These are phyloP conservation scores for Benthosema pterotum DNA, from an alignment of 2,797 vertebrate genomes.

Conservation along the genomic window DNA sequence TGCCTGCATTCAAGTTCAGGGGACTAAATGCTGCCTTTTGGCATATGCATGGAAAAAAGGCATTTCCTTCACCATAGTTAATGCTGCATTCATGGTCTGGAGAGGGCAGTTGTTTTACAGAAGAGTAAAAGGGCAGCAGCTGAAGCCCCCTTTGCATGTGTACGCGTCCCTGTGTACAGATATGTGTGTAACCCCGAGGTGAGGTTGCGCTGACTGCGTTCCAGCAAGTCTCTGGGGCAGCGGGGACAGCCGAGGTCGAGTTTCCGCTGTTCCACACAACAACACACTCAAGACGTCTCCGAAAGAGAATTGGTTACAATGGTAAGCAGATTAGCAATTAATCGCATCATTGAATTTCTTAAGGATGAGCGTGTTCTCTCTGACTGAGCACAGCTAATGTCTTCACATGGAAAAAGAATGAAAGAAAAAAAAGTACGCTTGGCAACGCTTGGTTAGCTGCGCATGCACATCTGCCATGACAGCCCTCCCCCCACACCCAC, in stretches of 20 bases:
- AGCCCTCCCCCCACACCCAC: slow-evolving; percentile 15
- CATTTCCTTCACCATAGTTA: too few relatives aligned
- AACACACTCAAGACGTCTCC: slow-evolving; percentile 38
- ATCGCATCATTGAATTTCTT: slow-evolving; percentile 57
- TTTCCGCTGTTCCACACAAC: slow-evolving; percentile 28
- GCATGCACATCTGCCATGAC: slow-evolving; percentile 68
- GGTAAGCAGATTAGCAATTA: slow-evolving; percentile 70
- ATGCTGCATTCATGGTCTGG: too few relatives aligned
- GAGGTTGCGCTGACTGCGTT: slow-evolving; percentile 17
- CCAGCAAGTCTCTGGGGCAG: slow-evolving; percentile 9
- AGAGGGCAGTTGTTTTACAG: too few relatives aligned
- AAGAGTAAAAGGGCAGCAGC: too few relatives aligned
- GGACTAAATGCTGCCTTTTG: too few relatives aligned
- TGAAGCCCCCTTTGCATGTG: too few relatives aligned
- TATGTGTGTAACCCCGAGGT: background rate
- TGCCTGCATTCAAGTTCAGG: too few relatives aligned
- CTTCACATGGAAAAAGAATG: slow-evolving; percentile 31
- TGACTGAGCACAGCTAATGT: slow-evolving; percentile 59
- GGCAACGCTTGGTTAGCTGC: slow-evolving; percentile 39
- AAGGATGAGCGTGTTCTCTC: slow-evolving; percentile 53
- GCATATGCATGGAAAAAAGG: too few relatives aligned
- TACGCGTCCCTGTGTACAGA: too few relatives aligned
- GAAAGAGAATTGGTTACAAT: slow-evolving; percentile 51
- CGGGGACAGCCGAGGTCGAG: slow-evolving; percentile 16
- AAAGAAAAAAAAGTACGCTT: slow-evolving; percentile 38